Evolutionary conservation across 2,888 invertebrate genomes (phyloP), one percentile per base, ranked within the genome.

Genomic region (Lissonota sp.): DNA sequence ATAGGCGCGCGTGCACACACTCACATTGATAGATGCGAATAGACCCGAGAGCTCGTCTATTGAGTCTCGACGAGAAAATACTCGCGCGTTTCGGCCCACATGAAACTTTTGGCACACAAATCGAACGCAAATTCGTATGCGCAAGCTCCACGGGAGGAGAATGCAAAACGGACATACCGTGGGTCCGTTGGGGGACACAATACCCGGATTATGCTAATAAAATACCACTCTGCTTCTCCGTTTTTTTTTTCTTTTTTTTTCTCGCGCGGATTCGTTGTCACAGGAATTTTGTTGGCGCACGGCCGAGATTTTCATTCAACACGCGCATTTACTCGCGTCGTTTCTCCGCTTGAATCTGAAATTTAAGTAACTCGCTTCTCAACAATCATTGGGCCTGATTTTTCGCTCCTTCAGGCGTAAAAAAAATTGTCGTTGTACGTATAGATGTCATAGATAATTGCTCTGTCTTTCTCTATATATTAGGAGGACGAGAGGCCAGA

Each of bases 191-290:
- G 26, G 26, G 53, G 42, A 37, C 49, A 66, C 62, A 40, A 66
- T 72, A 51, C 57, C 49, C 6, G 55, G 78, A 81, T 75, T 75
- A 67, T 67, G 79, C 67, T 79, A 71, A 74, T 75, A 26, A 26
- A 26, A 26, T 26, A 26, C 26, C 51, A 67, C 71, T 75, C 69
- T 77, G 42, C 64, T 70, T 70, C 55, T 16, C 53, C 1, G n/a
- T 12, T 62, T 51, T 49, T 10, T n/a, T 10, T 49, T 4, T 49
- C 12, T 49, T 12, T 49, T 5, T 60, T 37, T 42, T 42, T 42
- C 7, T 71, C 44, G 60, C 60, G 60, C 57, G 73, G 42, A 67
- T 64, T 73, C 73, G 77, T 64, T 58, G 26, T 26, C 26, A 26
- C 26, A 26, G 26, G 26, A 26, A 44, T 44, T 44, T 44, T 10